Percentiles rank a stretch among this genome's conserved stretches.
Evolutionary conservation across 2,113 vertebrate genomes (phyloP).

Genomic region (Onychostruthus taczanowskii): DNA sequence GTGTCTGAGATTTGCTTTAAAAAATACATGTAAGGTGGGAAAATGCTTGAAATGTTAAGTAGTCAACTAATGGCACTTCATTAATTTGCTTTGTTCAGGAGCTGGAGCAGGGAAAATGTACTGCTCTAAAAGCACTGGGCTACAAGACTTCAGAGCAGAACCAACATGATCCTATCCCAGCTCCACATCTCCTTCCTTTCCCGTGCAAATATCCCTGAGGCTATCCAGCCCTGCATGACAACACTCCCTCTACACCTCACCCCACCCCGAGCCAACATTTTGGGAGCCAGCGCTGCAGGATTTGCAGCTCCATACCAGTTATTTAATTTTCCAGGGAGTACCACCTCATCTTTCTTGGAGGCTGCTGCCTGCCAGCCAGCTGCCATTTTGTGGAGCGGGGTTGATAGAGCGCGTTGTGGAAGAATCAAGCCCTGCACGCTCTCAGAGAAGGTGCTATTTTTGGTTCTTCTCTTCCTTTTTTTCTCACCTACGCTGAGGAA

Average conservation of each 20-base stretch:
- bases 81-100: not conserved
- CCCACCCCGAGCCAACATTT: not conserved
- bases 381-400: not conserved
- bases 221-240: not conserved
- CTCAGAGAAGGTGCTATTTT: slow-evolving; percentile 6
- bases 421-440: not conserved
- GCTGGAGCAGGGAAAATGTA: not conserved
- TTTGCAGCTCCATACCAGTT: not conserved
- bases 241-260: not conserved
- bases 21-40: not conserved
- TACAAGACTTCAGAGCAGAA: not conserved
- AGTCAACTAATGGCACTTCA: not conserved
- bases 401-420: not conserved
- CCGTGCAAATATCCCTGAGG: not conserved
- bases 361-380: slow-evolving; percentile 5
- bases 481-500: not conserved
- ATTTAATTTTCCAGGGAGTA: slow-evolving; percentile 30
- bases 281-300: not conserved
- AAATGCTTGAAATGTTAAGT: not conserved
- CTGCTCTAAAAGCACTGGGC: not conserved
- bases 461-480: slow-evolving; percentile 19
- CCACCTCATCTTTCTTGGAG: not conserved
- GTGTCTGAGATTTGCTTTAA: not conserved
- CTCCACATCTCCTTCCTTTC: not conserved
- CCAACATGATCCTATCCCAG: not conserved